Conservation (phyloP, 2,888 invertebrate species). For the Epistrophella euchroma region DNA sequence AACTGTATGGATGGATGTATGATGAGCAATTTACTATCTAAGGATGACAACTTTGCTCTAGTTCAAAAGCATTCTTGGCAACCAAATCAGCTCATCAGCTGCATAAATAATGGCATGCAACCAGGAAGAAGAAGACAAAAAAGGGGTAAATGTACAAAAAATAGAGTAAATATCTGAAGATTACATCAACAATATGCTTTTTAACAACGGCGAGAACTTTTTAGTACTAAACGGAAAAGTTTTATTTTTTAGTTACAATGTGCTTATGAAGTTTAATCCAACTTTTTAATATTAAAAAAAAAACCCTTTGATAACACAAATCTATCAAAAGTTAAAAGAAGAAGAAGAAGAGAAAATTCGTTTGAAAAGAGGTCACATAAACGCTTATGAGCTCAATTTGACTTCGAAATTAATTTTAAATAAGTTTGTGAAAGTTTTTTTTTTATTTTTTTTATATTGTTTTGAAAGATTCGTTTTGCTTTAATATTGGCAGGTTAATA, state of each 20-base stretch:
- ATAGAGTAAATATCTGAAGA: constrained; percentile 31
- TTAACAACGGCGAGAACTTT: constrained; percentile 30
- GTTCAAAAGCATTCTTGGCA: constrained; percentile 66
- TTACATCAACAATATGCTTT: constrained; percentile 40
- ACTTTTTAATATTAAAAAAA: background rate
- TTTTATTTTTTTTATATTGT: background rate
- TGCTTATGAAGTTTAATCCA: constrained; percentile 11
- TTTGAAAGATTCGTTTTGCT: background rate
- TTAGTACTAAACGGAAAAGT: constrained; percentile 17
- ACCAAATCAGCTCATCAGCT: constrained; percentile 69
- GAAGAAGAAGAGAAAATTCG: background rate
- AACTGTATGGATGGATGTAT: constrained; percentile 28
- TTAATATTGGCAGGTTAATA: background rate
- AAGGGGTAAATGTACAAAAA: constrained; percentile 33
- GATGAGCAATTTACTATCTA: constrained; percentile 35
- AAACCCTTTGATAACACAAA: background rate
- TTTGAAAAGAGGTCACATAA: constrained; percentile 16
- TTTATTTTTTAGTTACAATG: background rate
- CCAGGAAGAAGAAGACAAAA: background rate
- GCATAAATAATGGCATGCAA: constrained; percentile 53
- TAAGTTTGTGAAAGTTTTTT: background rate
- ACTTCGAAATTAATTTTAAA: constrained; percentile 21
- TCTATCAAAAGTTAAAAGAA: constrained; percentile 13
- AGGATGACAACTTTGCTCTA: constrained; percentile 57
- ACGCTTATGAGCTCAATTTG: constrained; percentile 16